Conservation (phyloP, 2,113 vertebrate genomes). For the Stigmatopora nigra region DNA sequence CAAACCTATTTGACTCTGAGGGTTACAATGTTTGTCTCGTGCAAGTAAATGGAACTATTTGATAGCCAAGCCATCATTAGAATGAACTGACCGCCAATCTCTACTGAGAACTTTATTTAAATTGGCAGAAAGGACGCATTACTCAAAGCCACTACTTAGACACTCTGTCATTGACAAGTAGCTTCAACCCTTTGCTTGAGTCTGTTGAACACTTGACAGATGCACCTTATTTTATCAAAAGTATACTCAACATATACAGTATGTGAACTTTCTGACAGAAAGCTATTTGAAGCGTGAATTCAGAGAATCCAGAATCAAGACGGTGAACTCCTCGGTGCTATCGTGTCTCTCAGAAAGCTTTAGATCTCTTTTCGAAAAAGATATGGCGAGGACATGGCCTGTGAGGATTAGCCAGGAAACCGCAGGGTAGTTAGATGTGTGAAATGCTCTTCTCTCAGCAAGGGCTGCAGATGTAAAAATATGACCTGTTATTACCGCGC, state of each 20-base stretch:
- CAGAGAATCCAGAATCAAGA: background rate
- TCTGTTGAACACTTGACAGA: background rate
- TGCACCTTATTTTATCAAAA: background rate
- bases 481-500: constrained; percentile 44
- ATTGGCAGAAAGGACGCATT: background rate
- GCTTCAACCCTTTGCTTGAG: background rate
- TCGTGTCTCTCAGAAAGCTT: background rate
- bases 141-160: too few relatives aligned
- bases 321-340: background rate
- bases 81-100: constrained; percentile 57
- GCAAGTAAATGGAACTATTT: constrained; percentile 19
- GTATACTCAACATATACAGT: background rate
- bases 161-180: background rate
- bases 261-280: background rate
- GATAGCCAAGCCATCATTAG: constrained; percentile 62
- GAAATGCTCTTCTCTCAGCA: constrained; percentile 56
- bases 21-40: constrained; percentile 64
- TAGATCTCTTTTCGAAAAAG: background rate
- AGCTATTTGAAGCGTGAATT: background rate
- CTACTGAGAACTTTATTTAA: background rate
- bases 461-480: constrained; percentile 61
- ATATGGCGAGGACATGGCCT: constrained; percentile 41
- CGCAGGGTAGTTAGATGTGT: constrained; percentile 57
- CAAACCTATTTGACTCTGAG: constrained; percentile 78
- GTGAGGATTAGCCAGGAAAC: constrained; percentile 47